These are phyloP conservation scores for Caenorhabditis wallacei DNA, from an alignment of 2,888 invertebrate species.

Conservation along the genomic window DNA sequence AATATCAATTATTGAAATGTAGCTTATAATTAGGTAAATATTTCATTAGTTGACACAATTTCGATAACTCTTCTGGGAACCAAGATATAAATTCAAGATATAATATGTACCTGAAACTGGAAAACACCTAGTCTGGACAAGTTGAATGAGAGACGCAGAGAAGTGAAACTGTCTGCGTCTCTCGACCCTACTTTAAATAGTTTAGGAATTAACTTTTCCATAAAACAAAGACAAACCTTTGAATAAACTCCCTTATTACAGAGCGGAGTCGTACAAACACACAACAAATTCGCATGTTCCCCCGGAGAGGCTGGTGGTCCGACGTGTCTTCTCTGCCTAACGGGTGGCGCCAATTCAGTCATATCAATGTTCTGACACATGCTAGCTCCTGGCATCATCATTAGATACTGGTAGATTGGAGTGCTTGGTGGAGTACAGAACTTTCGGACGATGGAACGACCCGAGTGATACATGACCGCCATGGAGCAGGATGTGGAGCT, in stretches of 20 bases:
- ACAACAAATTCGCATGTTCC: slow-evolving; percentile 69
- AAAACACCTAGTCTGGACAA: no score
- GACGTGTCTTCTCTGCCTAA: slow-evolving; percentile 27
- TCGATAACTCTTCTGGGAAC: no score
- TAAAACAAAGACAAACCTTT: no score
- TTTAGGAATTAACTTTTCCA: no score
- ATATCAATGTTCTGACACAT: slow-evolving; percentile 81
- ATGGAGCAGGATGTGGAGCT: slow-evolving; percentile 67
- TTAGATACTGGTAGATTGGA: slow-evolving; percentile 80
- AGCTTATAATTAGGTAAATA: no score
- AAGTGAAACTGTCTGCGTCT: no score
- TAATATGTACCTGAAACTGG: no score
- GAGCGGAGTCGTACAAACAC: slow-evolving; percentile 77
- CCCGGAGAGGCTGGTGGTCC: slow-evolving; percentile 63
- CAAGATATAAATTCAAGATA: no score
- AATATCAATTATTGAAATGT: no score
- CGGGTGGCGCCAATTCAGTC: slow-evolving; percentile 35
- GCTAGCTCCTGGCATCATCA: slow-evolving; percentile 78
- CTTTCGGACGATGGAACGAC: slow-evolving; percentile 74
- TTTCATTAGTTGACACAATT: no score
- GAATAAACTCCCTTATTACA: slow-evolving; percentile 75
- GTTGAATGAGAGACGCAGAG: no score
- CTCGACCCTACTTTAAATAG: no score
- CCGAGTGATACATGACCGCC: slow-evolving; percentile 63
- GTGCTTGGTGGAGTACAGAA: slow-evolving; percentile 80